phyloP scores from a whole-genome alignment of 2,888 invertebrate species.

The Bhutanitis thaidina region DNA sequence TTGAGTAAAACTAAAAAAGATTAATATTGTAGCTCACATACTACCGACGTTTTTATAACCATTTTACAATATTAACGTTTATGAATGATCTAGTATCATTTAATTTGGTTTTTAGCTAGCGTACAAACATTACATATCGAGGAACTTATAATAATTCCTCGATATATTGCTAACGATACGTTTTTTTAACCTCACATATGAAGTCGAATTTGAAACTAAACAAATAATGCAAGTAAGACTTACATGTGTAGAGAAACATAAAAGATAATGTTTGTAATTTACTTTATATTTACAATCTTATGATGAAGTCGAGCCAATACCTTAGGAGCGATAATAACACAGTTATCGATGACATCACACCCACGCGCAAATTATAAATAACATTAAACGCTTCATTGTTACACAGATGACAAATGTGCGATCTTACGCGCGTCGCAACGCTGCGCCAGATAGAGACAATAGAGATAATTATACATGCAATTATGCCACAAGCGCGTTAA shows the following conservation, averaged over 20 bases:
- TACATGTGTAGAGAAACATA: too few species aligned
- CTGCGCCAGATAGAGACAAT: constrained; percentile 37
- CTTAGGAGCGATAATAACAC: constrained; percentile 39
- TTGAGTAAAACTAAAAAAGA: constrained; percentile 25
- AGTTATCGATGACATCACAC: constrained; percentile 52
- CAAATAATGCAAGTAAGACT: too few species aligned
- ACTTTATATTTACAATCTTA: not conserved
- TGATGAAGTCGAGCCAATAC: constrained; percentile 43
- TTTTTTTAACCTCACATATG: too few species aligned
- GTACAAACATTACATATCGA: too few species aligned
- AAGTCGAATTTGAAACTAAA: not conserved
- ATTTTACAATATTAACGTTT: too few species aligned
- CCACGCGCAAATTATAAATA: constrained; percentile 66
- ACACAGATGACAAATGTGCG: constrained; percentile 67
- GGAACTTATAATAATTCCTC: too few species aligned
- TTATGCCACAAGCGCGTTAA: constrained; percentile 61
- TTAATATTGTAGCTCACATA: not conserved
- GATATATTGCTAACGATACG: too few species aligned
- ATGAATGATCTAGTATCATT: too few species aligned
- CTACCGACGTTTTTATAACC: too few species aligned
- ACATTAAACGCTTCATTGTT: constrained; percentile 70
- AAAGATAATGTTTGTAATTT: too few species aligned
- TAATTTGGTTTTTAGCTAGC: too few species aligned
- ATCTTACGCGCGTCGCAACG: constrained; percentile 49
- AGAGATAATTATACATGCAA: constrained; percentile 44